These are phyloP conservation scores for Acleris sparsana DNA, from an alignment of 2,888 invertebrate genomes.

Conservation along the genomic window DNA sequence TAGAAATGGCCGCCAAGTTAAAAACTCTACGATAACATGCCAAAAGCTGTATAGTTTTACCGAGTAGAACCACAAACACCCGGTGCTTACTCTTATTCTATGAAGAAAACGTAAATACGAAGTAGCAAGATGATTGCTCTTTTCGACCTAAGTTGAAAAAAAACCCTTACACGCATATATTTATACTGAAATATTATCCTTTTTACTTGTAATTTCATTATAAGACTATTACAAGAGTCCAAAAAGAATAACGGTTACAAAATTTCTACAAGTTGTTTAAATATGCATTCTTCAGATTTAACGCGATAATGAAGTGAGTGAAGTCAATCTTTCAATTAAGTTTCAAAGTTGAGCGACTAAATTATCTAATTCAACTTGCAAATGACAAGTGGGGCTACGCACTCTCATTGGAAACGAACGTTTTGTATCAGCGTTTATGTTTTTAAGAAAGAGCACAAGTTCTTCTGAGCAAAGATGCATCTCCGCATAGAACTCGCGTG, in stretches of 20 bases:
- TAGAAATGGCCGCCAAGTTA: no score
- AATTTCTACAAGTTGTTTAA: slow-evolving; percentile 18
- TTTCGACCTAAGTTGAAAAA: no score
- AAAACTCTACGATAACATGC: no score
- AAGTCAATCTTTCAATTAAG: slow-evolving; percentile 34
- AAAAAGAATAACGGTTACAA: slow-evolving; percentile 1
- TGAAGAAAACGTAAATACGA: no score
- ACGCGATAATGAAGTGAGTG: slow-evolving; percentile 20
- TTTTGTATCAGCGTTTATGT: not conserved
- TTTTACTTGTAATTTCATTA: slow-evolving; percentile 15
- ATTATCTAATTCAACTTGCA: slow-evolving; percentile 34
- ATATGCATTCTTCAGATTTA: slow-evolving; percentile 28
- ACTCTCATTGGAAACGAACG: not conserved
- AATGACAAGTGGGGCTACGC: slow-evolving; percentile 29
- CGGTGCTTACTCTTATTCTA: no score
- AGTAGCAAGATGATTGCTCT: no score
- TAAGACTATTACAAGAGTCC: slow-evolving; percentile 18
- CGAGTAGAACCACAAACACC: no score
- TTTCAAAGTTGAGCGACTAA: slow-evolving; percentile 21
- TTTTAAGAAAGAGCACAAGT: not conserved
- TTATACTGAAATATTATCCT: no score
- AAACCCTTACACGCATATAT: no score
- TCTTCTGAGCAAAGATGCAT: no score
- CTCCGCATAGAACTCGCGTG: no score
- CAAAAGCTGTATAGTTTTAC: no score